Percentiles rank a stretch among this genome's conserved stretches.
Evolutionary conservation across 2,888 invertebrate species (phyloP).

Genomic region (Cylindroiulus punctatus): DNA sequence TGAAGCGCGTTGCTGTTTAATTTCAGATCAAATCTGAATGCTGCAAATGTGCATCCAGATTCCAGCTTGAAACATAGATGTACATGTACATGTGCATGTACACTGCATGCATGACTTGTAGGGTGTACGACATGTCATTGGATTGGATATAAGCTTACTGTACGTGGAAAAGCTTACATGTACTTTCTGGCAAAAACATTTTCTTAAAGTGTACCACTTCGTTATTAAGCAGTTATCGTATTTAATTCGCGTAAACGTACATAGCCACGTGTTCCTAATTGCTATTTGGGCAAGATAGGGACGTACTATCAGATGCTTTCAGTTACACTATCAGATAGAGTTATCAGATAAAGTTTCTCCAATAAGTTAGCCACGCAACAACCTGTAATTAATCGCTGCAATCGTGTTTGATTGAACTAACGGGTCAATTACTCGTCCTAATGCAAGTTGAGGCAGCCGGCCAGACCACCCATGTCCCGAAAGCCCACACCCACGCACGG

Average conservation of each 20-base stretch:
- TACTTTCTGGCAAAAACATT: too few relatives aligned
- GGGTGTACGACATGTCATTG: too few relatives aligned
- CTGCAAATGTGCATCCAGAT: too few relatives aligned
- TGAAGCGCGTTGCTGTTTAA: too few relatives aligned
- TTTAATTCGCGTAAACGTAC: background rate
- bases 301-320: background rate
- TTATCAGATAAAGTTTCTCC: background rate
- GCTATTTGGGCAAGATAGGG: background rate
- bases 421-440: conserved; percentile 36
- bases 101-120: too few relatives aligned
- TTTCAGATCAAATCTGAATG: too few relatives aligned
- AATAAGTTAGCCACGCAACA: background rate
- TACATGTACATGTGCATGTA: too few relatives aligned
- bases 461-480: background rate
- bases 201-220: background rate
- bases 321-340: conserved; percentile 19
- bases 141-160: too few relatives aligned
- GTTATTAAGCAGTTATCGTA: background rate
- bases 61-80: too few relatives aligned
- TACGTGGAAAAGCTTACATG: too few relatives aligned
- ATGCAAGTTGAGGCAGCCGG: background rate
- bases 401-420: conserved; percentile 35
- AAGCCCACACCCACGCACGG: background rate
- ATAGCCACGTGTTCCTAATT: background rate
- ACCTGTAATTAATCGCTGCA: conserved; percentile 16